Evolutionary conservation across 1,140 invertebrate species (phyloP), one percentile per base, ranked within the genome.

Genomic region (Orchesella cincta): DNA sequence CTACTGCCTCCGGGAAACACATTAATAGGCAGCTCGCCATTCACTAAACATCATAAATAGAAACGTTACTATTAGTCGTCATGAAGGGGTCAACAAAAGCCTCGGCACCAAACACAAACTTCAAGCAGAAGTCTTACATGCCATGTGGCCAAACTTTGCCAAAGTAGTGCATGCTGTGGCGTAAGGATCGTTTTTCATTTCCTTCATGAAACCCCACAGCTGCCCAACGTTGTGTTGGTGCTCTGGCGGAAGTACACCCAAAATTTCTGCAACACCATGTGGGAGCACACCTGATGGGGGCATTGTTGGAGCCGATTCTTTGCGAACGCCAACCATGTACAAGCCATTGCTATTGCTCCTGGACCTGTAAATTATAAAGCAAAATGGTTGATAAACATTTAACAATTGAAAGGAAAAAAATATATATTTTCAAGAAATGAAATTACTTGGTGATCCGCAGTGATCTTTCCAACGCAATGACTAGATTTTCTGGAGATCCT

Each of bases 401-500:
- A 46, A 46, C 39, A 46, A 46, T 46, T 46, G 39, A 46, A 5
- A 46, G 18, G 39, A 18, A 8, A 8, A 18, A 46, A 46, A 8
- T 46, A 46, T 18, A 26, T 18, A 57, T 18, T 57, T 14, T 57
- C 23, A 2, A n/a, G 8, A 64, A 64, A 73, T 29, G 31, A 33
- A 79, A 73, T 75, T 83, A 88, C 87, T 85, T 85, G 82, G 85
- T 85, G 34, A 89, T 85, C 36, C 80, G 81, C n/a, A 87, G 77
- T 80, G 85, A 86, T 75, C 84, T 84, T 76, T 86, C 84, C 28
- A 89, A 77, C 39, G 86, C 84, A 75, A 89, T 88, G 12, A 95
- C 86, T 83, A 97, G 92, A 77, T 90, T 89, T 83, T 93, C 91
- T 8, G 92, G 93, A 80, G 94, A 94, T 14, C 92, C 93, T 82